These are phyloP conservation scores for Cherax quadricarinatus DNA, from an alignment of 1,140 invertebrate genomes.

Conservation along the genomic window DNA sequence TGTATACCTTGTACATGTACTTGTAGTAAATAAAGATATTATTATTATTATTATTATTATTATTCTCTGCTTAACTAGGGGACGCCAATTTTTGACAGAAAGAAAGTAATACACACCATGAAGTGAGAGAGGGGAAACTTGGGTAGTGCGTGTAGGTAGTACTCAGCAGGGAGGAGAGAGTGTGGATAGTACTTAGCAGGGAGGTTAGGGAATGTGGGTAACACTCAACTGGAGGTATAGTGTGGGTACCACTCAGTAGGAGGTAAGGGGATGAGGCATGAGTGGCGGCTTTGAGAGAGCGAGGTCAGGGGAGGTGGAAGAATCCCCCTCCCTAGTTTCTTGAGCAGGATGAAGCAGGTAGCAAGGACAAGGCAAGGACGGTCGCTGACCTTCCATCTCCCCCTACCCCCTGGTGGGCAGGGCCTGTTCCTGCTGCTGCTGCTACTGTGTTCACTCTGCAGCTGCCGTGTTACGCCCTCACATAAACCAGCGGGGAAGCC, in stretches of 20 bases:
- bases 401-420: neutral
- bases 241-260: neutral
- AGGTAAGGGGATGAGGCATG: neutral
- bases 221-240: no score
- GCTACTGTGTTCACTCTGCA: neutral
- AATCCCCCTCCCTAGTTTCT: neutral
- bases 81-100: no score
- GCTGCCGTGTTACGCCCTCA: conserved; percentile 14
- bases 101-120: no score
- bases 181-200: no score
- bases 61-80: no score
- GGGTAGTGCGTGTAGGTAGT: no score
- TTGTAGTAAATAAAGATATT: no score
- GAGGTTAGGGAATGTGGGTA: no score
- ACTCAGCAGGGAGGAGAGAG: no score
- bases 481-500: neutral
- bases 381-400: neutral
- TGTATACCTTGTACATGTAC: no score
- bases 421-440: neutral
- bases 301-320: neutral
- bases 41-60: no score
- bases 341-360: neutral
- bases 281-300: neutral
- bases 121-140: no score
- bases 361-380: conserved; percentile 9